Conservation (phyloP, 2,113 vertebrate species). For the Climacteris rufus region DNA sequence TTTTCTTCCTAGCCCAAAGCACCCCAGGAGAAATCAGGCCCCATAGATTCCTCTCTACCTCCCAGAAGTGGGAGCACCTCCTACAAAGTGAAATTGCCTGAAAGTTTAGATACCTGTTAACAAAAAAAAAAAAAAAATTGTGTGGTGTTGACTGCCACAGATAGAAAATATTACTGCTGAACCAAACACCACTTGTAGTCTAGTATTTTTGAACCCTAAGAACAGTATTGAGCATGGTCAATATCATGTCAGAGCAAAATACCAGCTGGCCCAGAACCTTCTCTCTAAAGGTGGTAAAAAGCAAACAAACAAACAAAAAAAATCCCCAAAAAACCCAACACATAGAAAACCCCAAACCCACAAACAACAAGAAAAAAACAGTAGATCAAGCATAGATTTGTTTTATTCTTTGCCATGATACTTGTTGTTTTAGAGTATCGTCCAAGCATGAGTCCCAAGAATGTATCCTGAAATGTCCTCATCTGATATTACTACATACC, state of each 20-base stretch:
- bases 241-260: not conserved
- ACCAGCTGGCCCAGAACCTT: not conserved
- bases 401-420: not conserved
- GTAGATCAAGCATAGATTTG: not conserved
- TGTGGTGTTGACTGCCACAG: not conserved
- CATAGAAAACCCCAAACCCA: rapidly evolving
- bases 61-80: rapidly evolving
- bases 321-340: rapidly evolving
- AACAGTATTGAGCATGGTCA: not conserved
- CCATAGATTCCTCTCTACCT: not conserved
- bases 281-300: not conserved
- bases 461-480: not conserved
- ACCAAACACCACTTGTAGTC: not conserved
- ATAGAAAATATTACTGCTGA: not conserved
- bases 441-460: not conserved
- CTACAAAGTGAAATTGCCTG: not conserved
- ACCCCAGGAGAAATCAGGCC: not conserved
- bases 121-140: rapidly evolving
- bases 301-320: not conserved
- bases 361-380: not conserved
- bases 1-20: not conserved
- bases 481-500: not conserved
- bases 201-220: not conserved
- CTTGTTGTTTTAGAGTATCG: not conserved
- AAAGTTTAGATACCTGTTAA: not conserved